Conservation (phyloP, 2,797 vertebrate species). For the Channallabes apus region DNA sequence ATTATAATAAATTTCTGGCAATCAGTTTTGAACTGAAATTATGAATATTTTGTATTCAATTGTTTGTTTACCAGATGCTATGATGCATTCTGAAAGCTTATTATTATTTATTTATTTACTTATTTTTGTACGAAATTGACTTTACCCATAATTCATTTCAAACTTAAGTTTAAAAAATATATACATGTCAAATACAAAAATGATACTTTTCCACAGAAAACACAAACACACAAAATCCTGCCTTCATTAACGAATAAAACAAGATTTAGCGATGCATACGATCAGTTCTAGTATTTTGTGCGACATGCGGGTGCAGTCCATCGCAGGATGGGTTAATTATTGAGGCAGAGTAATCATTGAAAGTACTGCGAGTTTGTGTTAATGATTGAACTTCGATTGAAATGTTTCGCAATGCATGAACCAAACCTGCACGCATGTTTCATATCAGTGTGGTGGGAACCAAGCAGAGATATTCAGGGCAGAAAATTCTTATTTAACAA, state of each 20-base stretch:
- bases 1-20: background rate
- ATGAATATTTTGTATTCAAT: background rate
- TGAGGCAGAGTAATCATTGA: slow-evolving; percentile 23
- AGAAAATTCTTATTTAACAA: background rate
- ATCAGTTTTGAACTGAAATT: background rate
- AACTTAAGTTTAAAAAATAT: background rate
- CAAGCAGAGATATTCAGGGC: background rate
- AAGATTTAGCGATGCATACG: background rate
- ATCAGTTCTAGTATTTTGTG: slow-evolving; percentile 9
- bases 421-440: background rate
- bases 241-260: background rate
- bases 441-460: background rate
- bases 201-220: background rate
- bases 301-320: background rate
- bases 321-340: slow-evolving; percentile 30
- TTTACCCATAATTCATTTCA: background rate
- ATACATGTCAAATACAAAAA: background rate
- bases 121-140: background rate
- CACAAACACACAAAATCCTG: background rate
- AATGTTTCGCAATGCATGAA: too few species aligned
- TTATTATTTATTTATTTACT: too few species aligned
- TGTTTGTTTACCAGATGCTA: background rate
- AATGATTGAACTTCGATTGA: slow-evolving; percentile 35
- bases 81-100: background rate
- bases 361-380: slow-evolving; percentile 18